Conservation (phyloP, 2,888 invertebrate species). For the Coecobrya sp. region DNA sequence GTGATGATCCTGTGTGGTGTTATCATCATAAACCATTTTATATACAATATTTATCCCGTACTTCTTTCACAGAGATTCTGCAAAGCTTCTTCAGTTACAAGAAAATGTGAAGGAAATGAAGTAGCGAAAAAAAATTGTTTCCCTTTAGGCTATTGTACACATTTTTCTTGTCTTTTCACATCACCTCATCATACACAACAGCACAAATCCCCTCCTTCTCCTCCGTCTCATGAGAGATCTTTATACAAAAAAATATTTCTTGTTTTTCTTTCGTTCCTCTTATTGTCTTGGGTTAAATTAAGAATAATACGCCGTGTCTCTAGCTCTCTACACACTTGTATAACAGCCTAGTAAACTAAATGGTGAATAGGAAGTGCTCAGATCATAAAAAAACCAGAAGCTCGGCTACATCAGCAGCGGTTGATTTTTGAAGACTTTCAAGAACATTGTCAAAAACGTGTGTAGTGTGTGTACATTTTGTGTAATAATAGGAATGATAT, state of each 20-base stretch:
- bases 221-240: too few species aligned
- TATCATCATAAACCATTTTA: not conserved
- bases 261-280: too few species aligned
- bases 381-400: not conserved
- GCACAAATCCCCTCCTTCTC: too few species aligned
- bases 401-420: not conserved
- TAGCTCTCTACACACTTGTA: too few species aligned
- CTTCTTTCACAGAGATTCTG: not conserved
- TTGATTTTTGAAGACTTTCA: constrained; percentile 69
- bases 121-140: not conserved
- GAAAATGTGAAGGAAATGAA: not conserved
- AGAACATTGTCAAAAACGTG: constrained; percentile 28
- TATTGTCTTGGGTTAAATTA: not conserved
- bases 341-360: too few species aligned
- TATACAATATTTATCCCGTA: too few species aligned
- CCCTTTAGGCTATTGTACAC: not conserved
- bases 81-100: not conserved
- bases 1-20: not conserved
- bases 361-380: constrained; percentile 1
- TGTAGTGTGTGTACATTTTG: too few species aligned
- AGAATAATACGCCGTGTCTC: not conserved
- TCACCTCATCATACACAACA: too few species aligned
- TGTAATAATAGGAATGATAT: not conserved
- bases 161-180: not conserved
- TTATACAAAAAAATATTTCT: too few species aligned